A percentile compares a stretch with the other conserved stretches of the same genome.
These are phyloP conservation scores for Furcifer pardalis DNA, from an alignment of 2,797 vertebrate genomes.

Conservation along the genomic window DNA sequence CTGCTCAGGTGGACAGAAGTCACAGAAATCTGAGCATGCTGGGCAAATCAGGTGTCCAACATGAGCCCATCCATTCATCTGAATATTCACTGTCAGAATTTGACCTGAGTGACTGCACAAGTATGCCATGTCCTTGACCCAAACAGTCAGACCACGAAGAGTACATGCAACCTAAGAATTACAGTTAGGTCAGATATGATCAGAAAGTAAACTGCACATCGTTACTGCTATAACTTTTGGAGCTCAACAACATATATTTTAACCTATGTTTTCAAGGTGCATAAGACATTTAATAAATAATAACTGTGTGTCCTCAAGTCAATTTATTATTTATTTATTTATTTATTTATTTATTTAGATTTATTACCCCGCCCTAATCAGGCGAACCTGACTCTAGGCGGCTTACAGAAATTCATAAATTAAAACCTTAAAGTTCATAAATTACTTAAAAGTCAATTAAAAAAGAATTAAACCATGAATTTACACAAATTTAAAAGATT, in stretches of 20 bases:
- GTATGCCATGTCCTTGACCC: conserved; percentile 85
- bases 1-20: conserved; percentile 85
- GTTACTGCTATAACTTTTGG: neutral
- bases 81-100: conserved; percentile 85
- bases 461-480: too few species aligned
- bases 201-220: neutral
- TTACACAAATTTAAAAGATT: too few species aligned
- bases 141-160: conserved; percentile 83
- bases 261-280: neutral
- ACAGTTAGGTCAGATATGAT: neutral
- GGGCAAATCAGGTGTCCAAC: conserved; percentile 91
- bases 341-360: too few species aligned
- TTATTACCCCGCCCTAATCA: too few species aligned
- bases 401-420: too few species aligned
- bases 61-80: conserved; percentile 88
- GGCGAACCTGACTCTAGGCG: too few species aligned
- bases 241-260: too few species aligned
- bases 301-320: neutral
- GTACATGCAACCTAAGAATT: conserved; percentile 87
- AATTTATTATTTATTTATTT: too few species aligned
- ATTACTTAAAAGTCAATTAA: too few species aligned
- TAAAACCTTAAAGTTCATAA: too few species aligned
- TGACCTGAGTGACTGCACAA: conserved; percentile 85
- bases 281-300: too few species aligned
- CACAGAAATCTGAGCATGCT: conserved; percentile 87